Base-by-base conservation (phyloP, 2,888 invertebrate genomes). In the Slavum lentiscoides region DNA sequence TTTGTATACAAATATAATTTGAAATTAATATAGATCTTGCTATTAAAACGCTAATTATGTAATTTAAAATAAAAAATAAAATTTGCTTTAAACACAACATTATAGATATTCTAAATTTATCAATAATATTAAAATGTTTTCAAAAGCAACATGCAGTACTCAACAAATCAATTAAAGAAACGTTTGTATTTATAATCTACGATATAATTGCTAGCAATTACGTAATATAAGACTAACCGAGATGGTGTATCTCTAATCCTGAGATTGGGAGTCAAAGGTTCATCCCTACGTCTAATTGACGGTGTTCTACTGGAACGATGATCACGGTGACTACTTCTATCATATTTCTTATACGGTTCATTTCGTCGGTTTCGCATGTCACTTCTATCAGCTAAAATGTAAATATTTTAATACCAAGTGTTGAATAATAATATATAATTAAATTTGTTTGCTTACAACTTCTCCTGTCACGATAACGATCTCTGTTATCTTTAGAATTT, bases 181-280 rank as follows among this genome's bases (percentile, higher is more conserved):
- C 30, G 4, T 30, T 30, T 30, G 49, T 49, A 49, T 49, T 15
- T 49, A 15, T 49, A 49, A 49, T 15, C 13, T 13, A 49, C 49
- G 11, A 49, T 15, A 49, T 49, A 49, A 49, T 49, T 49, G 19
- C 19, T 17, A 55, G 19, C 55, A 19, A 55, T 49, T 11, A 49
- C 11, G 13, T 49, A 67, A 62, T 66, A 66, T 8, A 62, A 64
- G 4, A 85, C 85, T 55, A 87, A 87, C 83, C 88, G 87, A 0
- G 90, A 90, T 0, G 92, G 90, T 2, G 90, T 89, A 84, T 90
- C 90, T 85, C 89, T 90, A 1, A 90, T 87, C 84, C 88, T 88
- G 17, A 90, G 89, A 87, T 90, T 91, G 0, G 97, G 97, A 17
- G 96, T 97, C 82, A 90, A 90, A 0, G 96, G 96, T 86, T 96